Evolutionary conservation across 2,888 invertebrate genomes (phyloP).

Genomic region (Hemistola chrysoprasaria): DNA sequence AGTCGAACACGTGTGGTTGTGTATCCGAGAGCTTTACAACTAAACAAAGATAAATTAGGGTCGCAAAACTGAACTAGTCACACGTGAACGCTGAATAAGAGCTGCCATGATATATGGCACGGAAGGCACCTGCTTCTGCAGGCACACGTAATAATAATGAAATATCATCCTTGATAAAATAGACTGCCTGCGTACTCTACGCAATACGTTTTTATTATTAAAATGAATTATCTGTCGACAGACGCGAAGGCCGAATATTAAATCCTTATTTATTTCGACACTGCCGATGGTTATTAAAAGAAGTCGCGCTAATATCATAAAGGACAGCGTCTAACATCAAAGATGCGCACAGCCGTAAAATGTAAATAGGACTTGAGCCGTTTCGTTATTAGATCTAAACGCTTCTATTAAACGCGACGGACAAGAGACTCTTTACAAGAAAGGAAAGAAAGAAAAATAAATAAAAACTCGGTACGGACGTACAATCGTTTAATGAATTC

Average conservation of each 20-base stretch:
- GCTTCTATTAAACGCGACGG: constrained; percentile 48
- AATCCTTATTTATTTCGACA: constrained; percentile 10
- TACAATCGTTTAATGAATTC: constrained; percentile 78
- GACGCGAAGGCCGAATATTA: constrained; percentile 6
- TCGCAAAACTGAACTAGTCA: constrained; percentile 37
- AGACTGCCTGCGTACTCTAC: too few species aligned
- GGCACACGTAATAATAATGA: constrained; percentile 44
- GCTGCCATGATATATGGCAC: constrained; percentile 39
- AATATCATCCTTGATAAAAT: constrained; percentile 31
- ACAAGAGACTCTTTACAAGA: constrained; percentile 66
- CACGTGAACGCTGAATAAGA: constrained; percentile 24
- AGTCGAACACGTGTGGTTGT: constrained; percentile 7
- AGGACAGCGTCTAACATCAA: constrained; percentile 20
- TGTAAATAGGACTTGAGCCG: constrained; percentile 27
- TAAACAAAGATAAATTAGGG: constrained; percentile 42
- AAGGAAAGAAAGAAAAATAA: constrained; percentile 47
- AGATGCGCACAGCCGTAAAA: constrained; percentile 17
- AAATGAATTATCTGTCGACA: constrained; percentile 12
- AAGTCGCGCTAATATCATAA: constrained; percentile 18
- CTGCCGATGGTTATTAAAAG: constrained; percentile 4
- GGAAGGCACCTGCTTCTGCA: constrained; percentile 36
- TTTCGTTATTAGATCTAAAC: constrained; percentile 49
- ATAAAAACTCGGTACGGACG: constrained; percentile 56
- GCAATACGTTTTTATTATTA: constrained; percentile 17
- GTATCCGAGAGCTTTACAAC: constrained; percentile 12